Evolutionary conservation across 2,113 vertebrate species (phyloP).

Genomic region (Aegithalos caudatus): DNA sequence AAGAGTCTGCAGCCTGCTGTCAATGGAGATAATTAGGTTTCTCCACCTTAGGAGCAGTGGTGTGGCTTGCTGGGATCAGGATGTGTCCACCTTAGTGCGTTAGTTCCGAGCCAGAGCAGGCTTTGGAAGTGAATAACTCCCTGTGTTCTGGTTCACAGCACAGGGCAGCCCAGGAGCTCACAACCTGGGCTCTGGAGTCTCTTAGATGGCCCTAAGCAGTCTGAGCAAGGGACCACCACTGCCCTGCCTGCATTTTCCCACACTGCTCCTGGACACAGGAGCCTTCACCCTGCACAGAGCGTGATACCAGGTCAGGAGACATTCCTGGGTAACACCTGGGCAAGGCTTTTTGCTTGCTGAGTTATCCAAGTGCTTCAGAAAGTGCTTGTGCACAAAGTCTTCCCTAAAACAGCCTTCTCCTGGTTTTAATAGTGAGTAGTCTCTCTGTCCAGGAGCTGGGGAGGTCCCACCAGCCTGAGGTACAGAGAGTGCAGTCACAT

Average conservation of each 20-base stretch:
- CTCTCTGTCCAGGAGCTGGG: neutral
- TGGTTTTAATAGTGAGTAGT: neutral
- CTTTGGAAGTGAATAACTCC: neutral
- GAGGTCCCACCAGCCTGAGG: neutral
- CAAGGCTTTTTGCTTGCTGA: neutral
- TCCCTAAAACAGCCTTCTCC: neutral
- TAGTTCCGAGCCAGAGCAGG: neutral
- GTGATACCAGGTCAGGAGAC: fast-evolving
- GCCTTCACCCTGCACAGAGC: fast-evolving
- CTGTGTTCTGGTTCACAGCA: neutral
- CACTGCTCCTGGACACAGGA: fast-evolving
- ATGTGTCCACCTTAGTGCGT: fast-evolving
- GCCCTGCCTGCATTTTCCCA: neutral
- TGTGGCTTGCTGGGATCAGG: neutral
- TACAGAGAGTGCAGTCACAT: fast-evolving
- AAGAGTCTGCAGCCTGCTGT: neutral
- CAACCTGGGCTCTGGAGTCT: neutral
- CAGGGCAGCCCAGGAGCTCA: neutral
- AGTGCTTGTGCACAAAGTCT: neutral
- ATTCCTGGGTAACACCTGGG: neutral
- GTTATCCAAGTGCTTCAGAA: neutral
- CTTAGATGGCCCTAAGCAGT: neutral
- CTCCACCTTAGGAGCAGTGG: neutral
- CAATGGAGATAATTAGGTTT: neutral
- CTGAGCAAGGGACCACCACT: neutral